phyloP scores from a whole-genome alignment of 2,113 vertebrate genomes.

The Xenotilapia flavipinnis region DNA sequence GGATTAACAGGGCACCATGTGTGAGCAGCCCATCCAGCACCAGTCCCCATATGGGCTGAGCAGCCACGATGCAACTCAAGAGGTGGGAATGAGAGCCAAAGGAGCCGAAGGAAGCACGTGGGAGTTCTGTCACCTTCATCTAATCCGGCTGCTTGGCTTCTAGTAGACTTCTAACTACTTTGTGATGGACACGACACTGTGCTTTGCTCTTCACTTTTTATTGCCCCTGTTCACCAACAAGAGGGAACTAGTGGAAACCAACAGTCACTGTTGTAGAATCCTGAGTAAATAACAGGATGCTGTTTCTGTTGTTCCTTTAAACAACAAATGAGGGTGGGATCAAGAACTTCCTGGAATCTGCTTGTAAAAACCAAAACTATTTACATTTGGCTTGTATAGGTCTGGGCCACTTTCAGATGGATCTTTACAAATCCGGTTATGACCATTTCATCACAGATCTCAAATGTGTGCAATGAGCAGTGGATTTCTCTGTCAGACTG shows the following conservation, averaged over 20 bases:
- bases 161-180: not conserved
- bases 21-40: not conserved
- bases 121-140: not conserved
- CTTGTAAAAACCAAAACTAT: not conserved
- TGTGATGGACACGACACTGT: not conserved
- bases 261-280: not conserved
- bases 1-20: slow-evolving; percentile 1
- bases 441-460: not conserved
- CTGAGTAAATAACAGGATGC: not conserved
- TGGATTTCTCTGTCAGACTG: not conserved
- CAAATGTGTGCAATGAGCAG: not conserved
- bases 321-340: not conserved
- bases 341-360: not conserved
- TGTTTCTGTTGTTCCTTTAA: not conserved
- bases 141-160: not conserved
- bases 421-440: not conserved
- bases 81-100: not conserved
- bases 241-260: not conserved
- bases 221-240: not conserved
- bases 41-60: not conserved
- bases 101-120: not conserved
- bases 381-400: not conserved
- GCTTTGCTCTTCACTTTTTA: not conserved
- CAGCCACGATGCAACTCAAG: not conserved
- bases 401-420: not conserved